phyloP scores from a whole-genome alignment of 1,140 invertebrate genomes.

The Drosophila rufa region DNA sequence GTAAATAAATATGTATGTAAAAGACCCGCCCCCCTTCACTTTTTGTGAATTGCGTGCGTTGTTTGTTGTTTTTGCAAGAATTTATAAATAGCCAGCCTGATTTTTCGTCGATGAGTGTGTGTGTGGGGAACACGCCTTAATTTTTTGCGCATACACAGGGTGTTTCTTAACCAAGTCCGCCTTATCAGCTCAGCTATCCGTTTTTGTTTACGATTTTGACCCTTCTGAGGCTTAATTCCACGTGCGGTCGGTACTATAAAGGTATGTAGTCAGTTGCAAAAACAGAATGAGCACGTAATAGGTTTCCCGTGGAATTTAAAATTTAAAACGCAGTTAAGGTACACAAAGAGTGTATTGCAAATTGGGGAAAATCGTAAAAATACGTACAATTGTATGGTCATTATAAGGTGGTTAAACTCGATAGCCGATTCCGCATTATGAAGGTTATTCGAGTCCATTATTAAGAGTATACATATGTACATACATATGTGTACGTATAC shows the following conservation, averaged over 20 bases:
- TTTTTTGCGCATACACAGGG: conserved; percentile 60
- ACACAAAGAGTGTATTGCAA: conserved; percentile 19
- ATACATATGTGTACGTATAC: not conserved
- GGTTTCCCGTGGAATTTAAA: conserved; percentile 18
- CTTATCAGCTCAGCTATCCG: conserved; percentile 24
- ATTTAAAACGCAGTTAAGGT: conserved; percentile 30
- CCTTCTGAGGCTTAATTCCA: not conserved
- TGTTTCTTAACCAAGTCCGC: conserved; percentile 4
- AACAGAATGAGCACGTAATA: conserved; percentile 14
- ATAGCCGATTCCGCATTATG: conserved; percentile 9
- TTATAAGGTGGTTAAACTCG: conserved; percentile 48
- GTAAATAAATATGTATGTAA: conserved; percentile 18
- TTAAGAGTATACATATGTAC: not conserved
- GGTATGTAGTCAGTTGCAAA: conserved; percentile 2
- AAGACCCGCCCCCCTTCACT: conserved; percentile 20
- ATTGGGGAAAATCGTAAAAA: conserved; percentile 26
- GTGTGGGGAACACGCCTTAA: conserved; percentile 59
- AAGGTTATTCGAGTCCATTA: conserved; percentile 43
- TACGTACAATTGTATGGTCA: conserved; percentile 1
- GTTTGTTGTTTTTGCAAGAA: conserved; percentile 67
- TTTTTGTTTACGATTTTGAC: conserved; percentile 13
- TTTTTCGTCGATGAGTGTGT: conserved; percentile 41
- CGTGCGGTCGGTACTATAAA: conserved; percentile 19
- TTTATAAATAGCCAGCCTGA: conserved; percentile 72
- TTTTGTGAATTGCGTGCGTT: conserved; percentile 35